phyloP scores from a whole-genome alignment of 2,113 vertebrate genomes.

The Mesocricetus auratus region DNA sequence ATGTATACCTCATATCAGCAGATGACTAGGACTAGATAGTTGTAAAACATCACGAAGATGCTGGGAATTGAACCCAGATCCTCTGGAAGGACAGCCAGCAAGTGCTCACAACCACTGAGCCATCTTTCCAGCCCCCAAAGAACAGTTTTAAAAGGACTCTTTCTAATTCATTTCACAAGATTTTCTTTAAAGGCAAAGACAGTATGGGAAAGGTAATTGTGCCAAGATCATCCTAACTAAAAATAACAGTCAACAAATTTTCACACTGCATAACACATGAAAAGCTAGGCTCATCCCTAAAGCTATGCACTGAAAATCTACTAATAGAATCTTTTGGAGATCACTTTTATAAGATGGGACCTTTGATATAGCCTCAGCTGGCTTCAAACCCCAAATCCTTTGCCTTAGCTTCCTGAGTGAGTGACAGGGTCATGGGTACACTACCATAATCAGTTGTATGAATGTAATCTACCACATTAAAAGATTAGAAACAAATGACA shows the following conservation, averaged over 20 bases:
- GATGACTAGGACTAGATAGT: not conserved
- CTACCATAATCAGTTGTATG: not conserved
- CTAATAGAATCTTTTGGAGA: not conserved
- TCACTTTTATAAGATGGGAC: not conserved
- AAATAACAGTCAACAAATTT: slow-evolving; percentile 20
- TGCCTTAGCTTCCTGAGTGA: not conserved
- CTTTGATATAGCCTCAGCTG: not conserved
- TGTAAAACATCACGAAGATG: not conserved
- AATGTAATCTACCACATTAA: not conserved
- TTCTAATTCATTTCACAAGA: not conserved
- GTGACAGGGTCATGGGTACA: not conserved
- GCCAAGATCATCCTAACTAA: slow-evolving; percentile 6
- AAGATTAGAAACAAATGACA: not conserved
- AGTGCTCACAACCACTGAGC: not conserved
- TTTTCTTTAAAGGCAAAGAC: slow-evolving; percentile 16
- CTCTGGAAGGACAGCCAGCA: not conserved
- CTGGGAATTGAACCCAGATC: not conserved
- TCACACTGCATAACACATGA: not conserved
- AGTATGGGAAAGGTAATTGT: not conserved
- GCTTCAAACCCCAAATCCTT: not conserved
- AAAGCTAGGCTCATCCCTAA: slow-evolving; percentile 6
- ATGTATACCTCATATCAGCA: not conserved
- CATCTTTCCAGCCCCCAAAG: not conserved
- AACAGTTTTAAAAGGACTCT: not conserved
- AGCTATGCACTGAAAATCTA: not conserved